Percentiles rank a stretch among this genome's conserved stretches.
Evolutionary conservation across 2,113 vertebrate genomes (phyloP).

Genomic region (Pitta sordida): DNA sequence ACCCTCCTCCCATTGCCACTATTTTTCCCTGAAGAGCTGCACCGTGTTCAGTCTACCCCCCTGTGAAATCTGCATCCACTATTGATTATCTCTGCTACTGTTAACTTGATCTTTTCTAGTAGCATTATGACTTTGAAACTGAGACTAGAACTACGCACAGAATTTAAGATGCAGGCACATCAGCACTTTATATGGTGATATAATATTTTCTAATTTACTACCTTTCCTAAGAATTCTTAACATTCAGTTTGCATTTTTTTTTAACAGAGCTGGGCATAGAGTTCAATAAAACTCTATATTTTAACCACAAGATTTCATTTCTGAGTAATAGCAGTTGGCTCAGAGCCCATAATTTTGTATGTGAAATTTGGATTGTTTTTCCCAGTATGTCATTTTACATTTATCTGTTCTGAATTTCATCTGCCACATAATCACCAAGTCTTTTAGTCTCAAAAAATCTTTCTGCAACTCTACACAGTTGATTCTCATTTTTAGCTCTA

Average conservation of each 20-base stretch:
- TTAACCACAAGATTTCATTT: background rate
- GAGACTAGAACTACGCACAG: background rate
- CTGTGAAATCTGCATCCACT: background rate
- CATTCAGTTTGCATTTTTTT: background rate
- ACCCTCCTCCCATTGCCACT: background rate
- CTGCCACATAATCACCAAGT: background rate
- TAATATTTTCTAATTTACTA: background rate
- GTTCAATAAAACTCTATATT: background rate
- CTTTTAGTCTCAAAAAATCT: background rate
- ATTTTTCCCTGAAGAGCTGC: background rate
- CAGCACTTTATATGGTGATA: background rate
- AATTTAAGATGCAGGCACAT: background rate
- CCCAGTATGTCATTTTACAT: background rate
- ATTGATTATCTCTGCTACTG: background rate
- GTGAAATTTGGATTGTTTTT: conserved; percentile 17
- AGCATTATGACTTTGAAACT: background rate
- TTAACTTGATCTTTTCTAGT: background rate
- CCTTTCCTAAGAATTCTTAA: background rate
- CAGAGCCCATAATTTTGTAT: background rate
- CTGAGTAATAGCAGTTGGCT: background rate
- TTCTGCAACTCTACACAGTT: background rate
- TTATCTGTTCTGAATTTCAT: background rate
- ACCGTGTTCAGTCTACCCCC: background rate
- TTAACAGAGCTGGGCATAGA: background rate
- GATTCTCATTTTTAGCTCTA: background rate